Evolutionary conservation across 1,140 invertebrate species (phyloP).

Genomic region (Drosophila murphyi): DNA sequence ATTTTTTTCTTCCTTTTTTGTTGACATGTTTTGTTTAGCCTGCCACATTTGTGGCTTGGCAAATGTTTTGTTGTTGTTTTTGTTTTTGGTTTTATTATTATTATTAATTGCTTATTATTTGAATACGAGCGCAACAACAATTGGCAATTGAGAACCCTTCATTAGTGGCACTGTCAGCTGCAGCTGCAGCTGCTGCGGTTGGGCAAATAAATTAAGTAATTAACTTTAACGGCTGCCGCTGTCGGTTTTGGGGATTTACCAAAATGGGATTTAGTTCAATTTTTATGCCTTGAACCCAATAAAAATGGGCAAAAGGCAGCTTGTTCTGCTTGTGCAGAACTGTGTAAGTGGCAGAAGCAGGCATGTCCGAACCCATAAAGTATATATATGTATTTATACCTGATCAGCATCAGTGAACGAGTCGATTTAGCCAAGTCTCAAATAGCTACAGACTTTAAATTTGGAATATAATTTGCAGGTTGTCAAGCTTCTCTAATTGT

Average conservation of each 20-base stretch:
- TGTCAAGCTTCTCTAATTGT: too few relatives aligned
- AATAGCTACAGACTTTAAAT: too few relatives aligned
- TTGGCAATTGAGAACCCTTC: slow-evolving; percentile 16
- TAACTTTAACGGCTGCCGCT: slow-evolving; percentile 43
- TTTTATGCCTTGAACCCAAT: slow-evolving; percentile 15
- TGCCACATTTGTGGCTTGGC: slow-evolving; percentile 34
- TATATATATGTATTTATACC: too few relatives aligned
- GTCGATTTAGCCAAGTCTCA: too few relatives aligned
- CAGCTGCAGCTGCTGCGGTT: slow-evolving; percentile 29
- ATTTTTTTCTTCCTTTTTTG: not conserved
- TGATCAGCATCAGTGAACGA: too few relatives aligned
- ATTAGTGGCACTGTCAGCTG: slow-evolving; percentile 16
- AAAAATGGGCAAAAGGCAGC: too few relatives aligned
- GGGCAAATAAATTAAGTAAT: slow-evolving; percentile 60
- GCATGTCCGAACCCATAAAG: too few relatives aligned
- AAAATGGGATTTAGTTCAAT: slow-evolving; percentile 15
- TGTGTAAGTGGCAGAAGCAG: too few relatives aligned
- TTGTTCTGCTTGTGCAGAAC: too few relatives aligned
- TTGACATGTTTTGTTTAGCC: slow-evolving; percentile 33
- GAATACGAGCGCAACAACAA: slow-evolving; percentile 38
- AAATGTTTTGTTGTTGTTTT: slow-evolving; percentile 40
- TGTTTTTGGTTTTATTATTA: slow-evolving; percentile 59
- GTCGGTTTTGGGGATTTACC: not conserved
- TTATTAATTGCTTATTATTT: slow-evolving; percentile 64
- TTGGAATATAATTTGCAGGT: too few relatives aligned